phyloP scores from a whole-genome alignment of 2,113 vertebrate species.

The Campylorhamphus procurvoides region DNA sequence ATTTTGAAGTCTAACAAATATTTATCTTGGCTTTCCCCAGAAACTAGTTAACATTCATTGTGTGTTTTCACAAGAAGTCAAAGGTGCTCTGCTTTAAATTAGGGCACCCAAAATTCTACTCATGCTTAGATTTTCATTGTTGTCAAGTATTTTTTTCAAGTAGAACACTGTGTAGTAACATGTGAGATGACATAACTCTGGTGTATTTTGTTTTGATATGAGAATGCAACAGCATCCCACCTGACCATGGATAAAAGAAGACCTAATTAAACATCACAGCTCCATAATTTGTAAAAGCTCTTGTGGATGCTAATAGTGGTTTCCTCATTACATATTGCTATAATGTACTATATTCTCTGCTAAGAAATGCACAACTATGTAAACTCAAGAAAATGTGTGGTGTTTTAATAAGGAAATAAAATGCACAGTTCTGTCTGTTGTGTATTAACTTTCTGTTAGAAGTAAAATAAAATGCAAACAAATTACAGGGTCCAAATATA shows the following conservation, averaged over 20 bases:
- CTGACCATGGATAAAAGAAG: background rate
- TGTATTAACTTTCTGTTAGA: background rate
- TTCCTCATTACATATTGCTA: background rate
- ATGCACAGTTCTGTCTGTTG: background rate
- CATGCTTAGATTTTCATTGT: background rate
- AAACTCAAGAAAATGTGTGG: background rate
- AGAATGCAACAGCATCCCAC: background rate
- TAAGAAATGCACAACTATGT: background rate
- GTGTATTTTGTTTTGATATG: background rate
- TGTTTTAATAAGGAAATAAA: background rate
- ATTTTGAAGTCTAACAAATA: background rate
- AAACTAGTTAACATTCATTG: background rate
- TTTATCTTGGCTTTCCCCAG: background rate
- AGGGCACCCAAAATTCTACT: background rate
- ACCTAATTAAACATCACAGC: background rate
- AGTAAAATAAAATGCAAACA: background rate
- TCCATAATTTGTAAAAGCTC: background rate
- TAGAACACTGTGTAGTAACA: background rate
- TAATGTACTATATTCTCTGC: background rate
- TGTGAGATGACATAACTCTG: background rate
- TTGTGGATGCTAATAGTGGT: background rate
- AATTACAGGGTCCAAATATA: background rate
- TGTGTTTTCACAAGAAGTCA: background rate
- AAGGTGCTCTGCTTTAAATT: background rate
- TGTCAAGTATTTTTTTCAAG: background rate